Base-by-base conservation (phyloP, 2,888 invertebrate species). In the Aelia acuminata region DNA sequence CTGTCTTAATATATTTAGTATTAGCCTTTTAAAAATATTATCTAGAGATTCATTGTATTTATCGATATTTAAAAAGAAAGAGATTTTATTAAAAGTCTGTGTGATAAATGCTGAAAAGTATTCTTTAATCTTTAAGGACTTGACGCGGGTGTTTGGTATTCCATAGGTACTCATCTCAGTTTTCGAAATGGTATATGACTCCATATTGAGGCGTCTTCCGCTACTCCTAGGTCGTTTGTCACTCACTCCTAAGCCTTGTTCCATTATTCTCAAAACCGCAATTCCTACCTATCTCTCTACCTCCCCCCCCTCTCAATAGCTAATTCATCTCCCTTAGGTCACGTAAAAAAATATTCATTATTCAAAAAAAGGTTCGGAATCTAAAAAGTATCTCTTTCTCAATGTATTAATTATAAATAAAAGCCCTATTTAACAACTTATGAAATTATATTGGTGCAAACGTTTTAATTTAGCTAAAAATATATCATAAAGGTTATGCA, bases 141-240 rank as follows among this genome's bases (percentile, higher is more conserved):
- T 53, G 53, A 11, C 53, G 53, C n/a, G n/a, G n/a, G n/a, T n/a
- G n/a, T 53, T 53, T 53, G 53, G 53, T 53, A 53, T n/a, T 53
- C 22, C 50, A 50, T 50, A n/a, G n/a, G n/a, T n/a, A n/a, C n/a
- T n/a, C n/a, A n/a, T 50, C 22, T 50, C 50, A 53, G 53, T 53
- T 53, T 53, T 53, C n/a, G 53, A 53, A 53, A 53, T n/a, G n/a
- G 53, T 53, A 53, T n/a, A 53, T n/a, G n/a, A 53, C n/a, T 53
- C 22, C 53, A 53, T 53, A 53, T 53, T 53, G 53, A 53, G n/a
- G 53, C n/a, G 8, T 53, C n/a, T n/a, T 1, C 53, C 53, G 22
- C n/a, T 53, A 0, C 53, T 53, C 7, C 53, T 53, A n/a, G 53
- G n/a, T 53, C 53, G n/a, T 53, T 53, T 53, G n/a, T 53, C 53